phyloP scores from a whole-genome alignment of 2,113 vertebrate genomes.

The Burhinus oedicnemus region DNA sequence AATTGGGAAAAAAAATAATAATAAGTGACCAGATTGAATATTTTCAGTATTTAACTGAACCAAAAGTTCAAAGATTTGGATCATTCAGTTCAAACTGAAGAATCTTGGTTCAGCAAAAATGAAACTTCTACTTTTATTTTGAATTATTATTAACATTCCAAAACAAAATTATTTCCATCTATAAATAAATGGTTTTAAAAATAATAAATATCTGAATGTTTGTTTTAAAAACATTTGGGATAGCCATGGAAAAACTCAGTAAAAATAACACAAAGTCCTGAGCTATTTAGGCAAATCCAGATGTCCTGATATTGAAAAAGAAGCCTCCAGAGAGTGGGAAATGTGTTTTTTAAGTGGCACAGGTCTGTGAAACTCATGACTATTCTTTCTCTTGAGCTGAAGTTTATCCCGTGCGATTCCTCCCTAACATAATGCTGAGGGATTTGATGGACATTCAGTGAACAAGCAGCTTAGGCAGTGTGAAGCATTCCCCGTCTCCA shows the following conservation, averaged over 20 bases:
- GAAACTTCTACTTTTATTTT: not conserved
- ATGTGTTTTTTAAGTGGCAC: not conserved
- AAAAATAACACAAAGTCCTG: not conserved
- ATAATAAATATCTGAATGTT: not conserved
- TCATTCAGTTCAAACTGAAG: not conserved
- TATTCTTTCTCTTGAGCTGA: not conserved
- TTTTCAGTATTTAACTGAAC: not conserved
- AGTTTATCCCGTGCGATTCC: not conserved
- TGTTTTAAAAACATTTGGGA: not conserved
- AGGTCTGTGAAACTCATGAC: not conserved
- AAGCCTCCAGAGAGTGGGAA: not conserved
- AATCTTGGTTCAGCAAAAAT: not conserved
- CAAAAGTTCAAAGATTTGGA: not conserved
- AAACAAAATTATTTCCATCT: not conserved
- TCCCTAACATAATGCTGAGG: not conserved
- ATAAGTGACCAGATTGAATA: not conserved
- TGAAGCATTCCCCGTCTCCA: not conserved
- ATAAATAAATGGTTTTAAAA: not conserved
- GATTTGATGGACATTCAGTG: accelerated
- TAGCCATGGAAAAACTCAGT: not conserved
- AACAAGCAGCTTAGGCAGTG: not conserved
- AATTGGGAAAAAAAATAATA: not conserved
- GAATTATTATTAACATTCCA: not conserved
- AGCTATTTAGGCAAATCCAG: not conserved
- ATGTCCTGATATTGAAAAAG: not conserved